Evolutionary conservation across 2,113 vertebrate genomes (phyloP).

Genomic region (Pithys albifrons): DNA sequence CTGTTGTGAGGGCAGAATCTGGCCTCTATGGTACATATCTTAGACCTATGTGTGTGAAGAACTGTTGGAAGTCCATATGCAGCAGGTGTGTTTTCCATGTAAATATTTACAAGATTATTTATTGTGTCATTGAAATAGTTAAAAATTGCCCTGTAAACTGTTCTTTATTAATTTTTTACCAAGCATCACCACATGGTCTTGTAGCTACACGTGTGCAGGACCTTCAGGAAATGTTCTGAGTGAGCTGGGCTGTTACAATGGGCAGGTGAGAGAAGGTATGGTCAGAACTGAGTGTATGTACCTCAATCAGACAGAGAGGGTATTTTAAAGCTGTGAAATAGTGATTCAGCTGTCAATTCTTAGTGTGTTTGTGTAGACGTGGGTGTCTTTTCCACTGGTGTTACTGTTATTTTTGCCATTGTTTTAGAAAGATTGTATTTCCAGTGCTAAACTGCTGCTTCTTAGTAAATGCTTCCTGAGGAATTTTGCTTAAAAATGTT

Average conservation of each 20-base stretch:
- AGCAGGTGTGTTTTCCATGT: neutral
- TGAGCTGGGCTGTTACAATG: neutral
- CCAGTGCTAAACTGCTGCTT: neutral
- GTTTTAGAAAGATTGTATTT: neutral
- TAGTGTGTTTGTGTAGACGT: neutral
- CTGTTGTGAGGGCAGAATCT: neutral
- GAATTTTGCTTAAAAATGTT: neutral
- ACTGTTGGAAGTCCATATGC: neutral
- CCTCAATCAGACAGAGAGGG: neutral
- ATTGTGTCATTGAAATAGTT: neutral
- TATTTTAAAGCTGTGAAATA: neutral
- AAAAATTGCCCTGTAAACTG: neutral
- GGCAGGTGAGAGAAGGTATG: neutral
- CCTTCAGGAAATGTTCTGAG: neutral
- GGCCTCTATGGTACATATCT: fast-evolving
- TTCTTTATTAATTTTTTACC: neutral
- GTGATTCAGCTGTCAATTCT: neutral
- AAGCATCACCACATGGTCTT: neutral
- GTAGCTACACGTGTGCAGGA: neutral
- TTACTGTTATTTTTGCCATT: neutral
- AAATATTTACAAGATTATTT: neutral
- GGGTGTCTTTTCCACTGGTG: neutral
- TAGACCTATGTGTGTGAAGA: neutral
- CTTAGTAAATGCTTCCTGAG: neutral
- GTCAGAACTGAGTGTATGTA: neutral